Evolutionary conservation across 2,113 vertebrate genomes (phyloP).

Genomic region (Haemorhous mexicanus): DNA sequence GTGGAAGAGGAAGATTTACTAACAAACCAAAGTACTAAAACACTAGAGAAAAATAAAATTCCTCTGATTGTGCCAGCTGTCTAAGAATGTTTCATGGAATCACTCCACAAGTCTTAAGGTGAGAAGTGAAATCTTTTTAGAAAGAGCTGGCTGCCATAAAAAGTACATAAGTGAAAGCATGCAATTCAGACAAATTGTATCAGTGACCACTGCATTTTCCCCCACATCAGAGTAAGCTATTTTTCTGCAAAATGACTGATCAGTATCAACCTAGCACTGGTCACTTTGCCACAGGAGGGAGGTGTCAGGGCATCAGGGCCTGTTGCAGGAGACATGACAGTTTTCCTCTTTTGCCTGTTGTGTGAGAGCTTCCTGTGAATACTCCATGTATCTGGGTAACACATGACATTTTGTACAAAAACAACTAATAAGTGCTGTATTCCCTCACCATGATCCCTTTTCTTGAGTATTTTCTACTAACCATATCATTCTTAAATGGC

Average conservation of each 20-base stretch:
- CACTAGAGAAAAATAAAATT: background rate
- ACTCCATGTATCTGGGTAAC: background rate
- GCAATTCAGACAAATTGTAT: background rate
- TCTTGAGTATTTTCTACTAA: background rate
- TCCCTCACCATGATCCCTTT: rapidly evolving
- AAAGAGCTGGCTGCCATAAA: background rate
- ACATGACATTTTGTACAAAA: background rate
- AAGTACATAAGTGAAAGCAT: background rate
- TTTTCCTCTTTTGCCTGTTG: background rate
- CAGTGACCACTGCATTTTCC: background rate
- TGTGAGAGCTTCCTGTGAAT: background rate
- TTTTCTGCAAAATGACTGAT: background rate
- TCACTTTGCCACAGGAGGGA: background rate
- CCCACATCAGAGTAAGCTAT: background rate
- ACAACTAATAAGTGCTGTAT: background rate
- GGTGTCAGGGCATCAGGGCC: background rate
- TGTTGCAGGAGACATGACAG: background rate
- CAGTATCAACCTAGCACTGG: background rate
- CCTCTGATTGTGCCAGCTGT: background rate
- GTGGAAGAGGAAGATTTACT: background rate
- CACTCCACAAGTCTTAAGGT: background rate
- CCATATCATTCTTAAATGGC: background rate
- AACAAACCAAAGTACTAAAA: background rate
- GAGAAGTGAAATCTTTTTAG: background rate
- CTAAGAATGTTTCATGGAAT: background rate